phyloP scores from a whole-genome alignment of 2,888 invertebrate genomes.

The Marasmarcha lunaedactyla region DNA sequence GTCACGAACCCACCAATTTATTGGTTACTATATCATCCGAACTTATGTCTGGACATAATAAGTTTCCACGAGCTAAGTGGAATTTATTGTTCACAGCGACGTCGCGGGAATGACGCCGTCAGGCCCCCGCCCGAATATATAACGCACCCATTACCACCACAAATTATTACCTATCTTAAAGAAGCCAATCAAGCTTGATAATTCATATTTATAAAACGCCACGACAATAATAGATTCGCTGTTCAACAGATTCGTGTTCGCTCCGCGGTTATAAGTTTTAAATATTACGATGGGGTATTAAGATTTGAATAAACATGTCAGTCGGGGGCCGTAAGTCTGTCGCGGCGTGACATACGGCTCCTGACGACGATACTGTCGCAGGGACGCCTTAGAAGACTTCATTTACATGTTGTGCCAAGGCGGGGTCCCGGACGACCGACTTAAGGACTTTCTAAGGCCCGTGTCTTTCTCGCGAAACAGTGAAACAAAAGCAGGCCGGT shows the following conservation, averaged over 20 bases:
- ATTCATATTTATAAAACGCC: slow-evolving; percentile 23
- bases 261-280: slow-evolving; percentile 37
- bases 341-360: slow-evolving; percentile 30
- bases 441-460: too few species aligned
- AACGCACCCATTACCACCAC: slow-evolving; percentile 16
- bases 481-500: slow-evolving; percentile 40
- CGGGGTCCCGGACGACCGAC: neutral
- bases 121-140: slow-evolving; percentile 12
- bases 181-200: slow-evolving; percentile 19
- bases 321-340: slow-evolving; percentile 24
- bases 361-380: slow-evolving; percentile 28
- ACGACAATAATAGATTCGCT: slow-evolving; percentile 21
- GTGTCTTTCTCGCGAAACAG: slow-evolving; percentile 12
- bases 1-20: slow-evolving; percentile 42
- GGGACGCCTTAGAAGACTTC: slow-evolving; percentile 26
- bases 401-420: slow-evolving; percentile 24
- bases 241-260: slow-evolving; percentile 14
- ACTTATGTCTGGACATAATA: slow-evolving; percentile 39
- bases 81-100: slow-evolving; percentile 36
- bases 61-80: slow-evolving; percentile 36
- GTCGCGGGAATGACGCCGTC: slow-evolving; percentile 17
- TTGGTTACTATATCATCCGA: slow-evolving; percentile 48
- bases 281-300: slow-evolving; percentile 49
- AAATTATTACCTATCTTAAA: slow-evolving; percentile 12
- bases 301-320: slow-evolving; percentile 62